phyloP scores from a whole-genome alignment of 2,113 vertebrate genomes.

The Ptilonorhynchus violaceus region DNA sequence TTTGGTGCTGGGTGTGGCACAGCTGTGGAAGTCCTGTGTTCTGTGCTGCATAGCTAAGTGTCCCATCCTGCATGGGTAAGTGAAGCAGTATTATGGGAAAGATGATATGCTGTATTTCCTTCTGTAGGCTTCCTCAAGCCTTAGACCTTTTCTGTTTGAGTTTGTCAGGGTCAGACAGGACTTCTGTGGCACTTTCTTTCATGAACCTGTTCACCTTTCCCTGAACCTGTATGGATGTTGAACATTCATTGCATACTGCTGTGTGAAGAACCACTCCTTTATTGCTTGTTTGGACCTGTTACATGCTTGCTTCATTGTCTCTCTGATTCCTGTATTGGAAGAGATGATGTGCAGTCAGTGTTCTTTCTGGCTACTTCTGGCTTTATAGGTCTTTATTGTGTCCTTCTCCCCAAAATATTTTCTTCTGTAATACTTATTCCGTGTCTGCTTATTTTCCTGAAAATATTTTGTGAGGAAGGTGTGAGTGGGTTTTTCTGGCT shows the following conservation, averaged over 20 bases:
- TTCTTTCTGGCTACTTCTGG: neutral
- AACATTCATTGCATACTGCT: neutral
- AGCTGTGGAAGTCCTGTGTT: neutral
- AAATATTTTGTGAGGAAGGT: neutral
- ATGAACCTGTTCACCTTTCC: neutral
- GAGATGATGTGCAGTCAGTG: fast-evolving
- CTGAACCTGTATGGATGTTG: neutral
- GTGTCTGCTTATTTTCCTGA: neutral
- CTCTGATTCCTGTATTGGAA: neutral
- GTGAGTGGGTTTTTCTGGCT: neutral
- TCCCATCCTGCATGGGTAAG: fast-evolving
- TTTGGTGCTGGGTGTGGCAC: neutral
- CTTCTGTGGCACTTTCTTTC: neutral
- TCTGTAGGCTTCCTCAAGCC: neutral
- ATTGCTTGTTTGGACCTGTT: neutral
- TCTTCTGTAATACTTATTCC: neutral
- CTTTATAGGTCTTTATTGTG: neutral
- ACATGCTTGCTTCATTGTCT: neutral
- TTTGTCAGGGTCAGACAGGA: neutral
- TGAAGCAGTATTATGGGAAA: neutral
- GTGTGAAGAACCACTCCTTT: neutral
- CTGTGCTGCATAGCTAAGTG: neutral
- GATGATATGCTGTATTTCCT: neutral
- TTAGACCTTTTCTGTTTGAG: neutral
- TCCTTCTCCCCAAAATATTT: neutral